Percentiles rank a stretch among this genome's conserved stretches.
Evolutionary conservation across 2,797 vertebrate genomes (phyloP).

Genomic region (Sternarchorhynchus goeldii): DNA sequence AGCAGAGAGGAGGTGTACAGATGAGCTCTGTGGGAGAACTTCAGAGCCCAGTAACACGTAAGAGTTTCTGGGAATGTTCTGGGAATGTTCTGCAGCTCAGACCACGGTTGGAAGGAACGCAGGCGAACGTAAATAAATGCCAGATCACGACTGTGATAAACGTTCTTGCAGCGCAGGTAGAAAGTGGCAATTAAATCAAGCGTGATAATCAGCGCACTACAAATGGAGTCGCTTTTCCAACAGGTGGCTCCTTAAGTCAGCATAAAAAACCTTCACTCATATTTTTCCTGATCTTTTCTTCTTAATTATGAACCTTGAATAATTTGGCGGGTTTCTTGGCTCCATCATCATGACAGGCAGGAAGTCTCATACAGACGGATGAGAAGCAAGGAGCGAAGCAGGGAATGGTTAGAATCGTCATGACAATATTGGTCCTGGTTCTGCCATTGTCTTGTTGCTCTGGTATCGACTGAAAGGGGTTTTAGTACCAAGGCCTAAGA

Average conservation of each 20-base stretch:
- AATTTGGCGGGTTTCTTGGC: background rate
- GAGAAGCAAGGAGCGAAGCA: background rate
- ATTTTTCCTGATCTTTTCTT: no score
- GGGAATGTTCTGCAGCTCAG: background rate
- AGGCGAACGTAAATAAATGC: constrained; percentile 9
- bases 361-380: constrained; percentile 7
- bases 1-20: background rate
- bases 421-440: background rate
- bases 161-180: constrained; percentile 12
- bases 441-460: background rate
- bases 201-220: constrained; percentile 18
- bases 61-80: background rate
- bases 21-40: background rate
- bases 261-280: background rate
- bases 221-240: constrained; percentile 32
- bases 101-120: background rate
- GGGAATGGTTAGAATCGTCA: background rate
- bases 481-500: background rate
- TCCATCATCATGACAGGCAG: constrained; percentile 7
- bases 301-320: background rate
- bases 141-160: constrained; percentile 37
- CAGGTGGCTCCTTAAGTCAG: constrained; percentile 18
- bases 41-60: background rate
- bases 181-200: constrained; percentile 27
- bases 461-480: background rate